Percentiles rank a stretch among this genome's conserved stretches.
Evolutionary conservation across 2,797 vertebrate species (phyloP).

Genomic region (Apogon hyalosoma): DNA sequence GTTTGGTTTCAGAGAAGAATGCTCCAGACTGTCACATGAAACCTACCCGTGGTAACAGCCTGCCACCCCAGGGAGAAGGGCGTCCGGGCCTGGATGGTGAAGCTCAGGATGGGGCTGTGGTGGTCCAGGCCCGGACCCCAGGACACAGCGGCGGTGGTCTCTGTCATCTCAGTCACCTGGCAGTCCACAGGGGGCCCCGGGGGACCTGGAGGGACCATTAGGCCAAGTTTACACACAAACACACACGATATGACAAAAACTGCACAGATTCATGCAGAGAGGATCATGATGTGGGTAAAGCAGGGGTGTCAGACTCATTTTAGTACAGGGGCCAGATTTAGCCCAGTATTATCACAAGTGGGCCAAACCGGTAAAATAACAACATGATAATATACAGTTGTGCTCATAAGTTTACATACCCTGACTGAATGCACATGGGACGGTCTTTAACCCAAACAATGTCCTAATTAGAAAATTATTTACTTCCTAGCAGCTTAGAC

Average conservation of each 20-base stretch:
- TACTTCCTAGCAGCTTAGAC: too few relatives aligned
- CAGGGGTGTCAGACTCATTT: too few relatives aligned
- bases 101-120: slow-evolving; percentile 92
- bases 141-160: slow-evolving; percentile 89
- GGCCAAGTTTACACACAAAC: slow-evolving; percentile 18
- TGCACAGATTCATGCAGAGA: slow-evolving; percentile 30
- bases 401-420: too few relatives aligned
- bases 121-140: slow-evolving; percentile 92
- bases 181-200: slow-evolving; percentile 91
- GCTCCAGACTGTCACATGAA: slow-evolving; percentile 16
- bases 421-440: too few relatives aligned
- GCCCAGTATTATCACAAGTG: too few relatives aligned
- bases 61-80: slow-evolving; percentile 96
- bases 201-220: slow-evolving; percentile 82
- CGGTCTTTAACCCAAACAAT: too few relatives aligned
- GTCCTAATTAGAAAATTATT: too few relatives aligned
- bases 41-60: slow-evolving; percentile 89
- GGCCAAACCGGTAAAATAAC: too few relatives aligned
- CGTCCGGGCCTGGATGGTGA: slow-evolving; percentile 90
- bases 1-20: slow-evolving; percentile 35
- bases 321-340: too few relatives aligned
- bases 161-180: slow-evolving; percentile 90
- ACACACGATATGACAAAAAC: slow-evolving; percentile 8
- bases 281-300: too few relatives aligned
- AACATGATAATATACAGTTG: too few relatives aligned